These are phyloP conservation scores for Lepidothrix coronata DNA, from an alignment of 2,113 vertebrate genomes.

Conservation along the genomic window DNA sequence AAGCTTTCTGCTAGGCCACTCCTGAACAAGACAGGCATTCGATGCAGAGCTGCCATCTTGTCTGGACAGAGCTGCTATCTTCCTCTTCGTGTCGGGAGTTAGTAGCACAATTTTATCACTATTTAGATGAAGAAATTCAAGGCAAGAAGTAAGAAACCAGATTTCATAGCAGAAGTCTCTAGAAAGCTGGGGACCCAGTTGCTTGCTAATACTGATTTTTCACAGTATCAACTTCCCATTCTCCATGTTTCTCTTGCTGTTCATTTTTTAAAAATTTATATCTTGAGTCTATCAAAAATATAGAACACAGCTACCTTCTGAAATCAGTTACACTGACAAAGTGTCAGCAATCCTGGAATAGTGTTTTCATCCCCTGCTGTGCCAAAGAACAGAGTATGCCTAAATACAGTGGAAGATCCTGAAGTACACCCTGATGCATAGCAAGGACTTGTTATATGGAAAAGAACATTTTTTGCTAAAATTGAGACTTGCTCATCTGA, in stretches of 20 bases:
- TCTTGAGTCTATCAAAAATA: background rate
- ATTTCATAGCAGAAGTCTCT: background rate
- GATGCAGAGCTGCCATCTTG: background rate
- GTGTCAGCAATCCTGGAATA: slow-evolving; percentile 41
- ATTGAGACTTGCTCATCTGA: background rate
- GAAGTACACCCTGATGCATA: background rate
- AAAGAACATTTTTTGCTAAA: background rate
- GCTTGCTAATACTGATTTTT: background rate
- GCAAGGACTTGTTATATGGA: background rate
- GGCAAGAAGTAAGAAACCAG: background rate
- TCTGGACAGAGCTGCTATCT: background rate
- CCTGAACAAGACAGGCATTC: background rate
- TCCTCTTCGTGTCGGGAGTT: background rate
- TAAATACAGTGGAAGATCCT: background rate
- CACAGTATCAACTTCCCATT: background rate
- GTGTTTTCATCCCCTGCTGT: background rate
- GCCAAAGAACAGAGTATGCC: background rate
- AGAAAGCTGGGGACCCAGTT: background rate
- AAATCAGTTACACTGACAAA: slow-evolving; percentile 48
- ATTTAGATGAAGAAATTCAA: background rate
- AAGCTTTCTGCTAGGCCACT: background rate
- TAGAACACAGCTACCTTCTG: slow-evolving; percentile 10
- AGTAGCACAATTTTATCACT: background rate
- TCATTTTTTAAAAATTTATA: background rate
- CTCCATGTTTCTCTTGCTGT: background rate